phyloP scores from a whole-genome alignment of 2,888 invertebrate genomes.

The Acleris holmiana region DNA sequence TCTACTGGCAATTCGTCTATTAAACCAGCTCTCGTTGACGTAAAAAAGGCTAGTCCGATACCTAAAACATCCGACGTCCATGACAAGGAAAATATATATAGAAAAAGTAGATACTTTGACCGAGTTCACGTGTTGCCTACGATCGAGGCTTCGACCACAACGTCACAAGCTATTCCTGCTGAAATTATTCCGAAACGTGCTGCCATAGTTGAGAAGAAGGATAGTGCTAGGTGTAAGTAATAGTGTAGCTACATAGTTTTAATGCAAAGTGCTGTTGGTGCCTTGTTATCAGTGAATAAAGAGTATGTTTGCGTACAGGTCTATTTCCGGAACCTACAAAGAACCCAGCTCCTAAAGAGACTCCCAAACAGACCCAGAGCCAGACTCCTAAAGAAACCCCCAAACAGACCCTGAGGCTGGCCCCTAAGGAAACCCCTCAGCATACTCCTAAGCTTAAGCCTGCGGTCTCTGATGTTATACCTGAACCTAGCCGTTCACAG shows the following conservation, averaged over 20 bases:
- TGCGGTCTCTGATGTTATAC: not conserved
- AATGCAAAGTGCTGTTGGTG: too few species aligned
- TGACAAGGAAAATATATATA: slow-evolving; percentile 1
- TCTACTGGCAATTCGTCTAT: slow-evolving; percentile 53
- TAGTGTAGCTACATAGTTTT: slow-evolving; percentile 37
- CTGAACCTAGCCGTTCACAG: not conserved
- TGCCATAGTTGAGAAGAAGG: slow-evolving; percentile 65
- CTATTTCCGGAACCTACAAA: slow-evolving; percentile 20
- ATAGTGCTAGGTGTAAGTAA: slow-evolving; percentile 73
- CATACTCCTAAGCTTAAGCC: not conserved
- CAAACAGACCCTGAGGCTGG: not conserved
- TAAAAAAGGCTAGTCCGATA: not conserved
- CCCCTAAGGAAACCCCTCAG: not conserved
- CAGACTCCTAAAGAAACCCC: not conserved
- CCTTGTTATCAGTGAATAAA: slow-evolving; percentile 45
- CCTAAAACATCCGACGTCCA: not conserved
- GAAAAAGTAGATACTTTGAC: slow-evolving; percentile 9
- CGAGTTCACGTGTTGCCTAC: slow-evolving; percentile 25
- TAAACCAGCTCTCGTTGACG: slow-evolving; percentile 54
- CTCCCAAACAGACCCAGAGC: not conserved
- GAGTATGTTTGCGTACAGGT: slow-evolving; percentile 34
- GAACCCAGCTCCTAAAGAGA: slow-evolving; percentile 1
- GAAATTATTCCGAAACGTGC: slow-evolving; percentile 62
- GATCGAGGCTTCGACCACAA: slow-evolving; percentile 13
- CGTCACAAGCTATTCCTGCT: slow-evolving; percentile 44